Conservation (phyloP, 2,888 invertebrate species). For the Blastobasis adustella region DNA sequence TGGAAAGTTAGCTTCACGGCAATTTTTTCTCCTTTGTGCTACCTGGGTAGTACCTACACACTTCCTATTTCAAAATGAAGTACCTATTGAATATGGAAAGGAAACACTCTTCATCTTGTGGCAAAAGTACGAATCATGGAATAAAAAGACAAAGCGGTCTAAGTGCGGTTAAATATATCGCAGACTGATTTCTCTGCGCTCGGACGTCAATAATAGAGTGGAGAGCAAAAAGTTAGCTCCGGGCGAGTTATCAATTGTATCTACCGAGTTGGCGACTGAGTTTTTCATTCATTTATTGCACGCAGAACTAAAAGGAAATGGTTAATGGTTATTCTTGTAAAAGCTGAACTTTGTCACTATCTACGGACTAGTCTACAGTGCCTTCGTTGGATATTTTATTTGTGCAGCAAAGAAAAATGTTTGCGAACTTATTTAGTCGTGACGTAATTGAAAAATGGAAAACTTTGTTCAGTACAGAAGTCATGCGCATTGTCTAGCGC, state of each 20-base stretch:
- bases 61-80: too few relatives aligned
- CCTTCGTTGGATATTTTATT: conserved; percentile 28
- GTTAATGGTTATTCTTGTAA: conserved; percentile 59
- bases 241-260: conserved; percentile 65
- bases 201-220: conserved; percentile 52
- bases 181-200: conserved; percentile 32
- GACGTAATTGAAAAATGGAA: conserved; percentile 25
- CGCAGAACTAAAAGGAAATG: conserved; percentile 48
- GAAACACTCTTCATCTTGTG: too few relatives aligned
- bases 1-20: too few relatives aligned
- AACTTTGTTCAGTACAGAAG: neutral
- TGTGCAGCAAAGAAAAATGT: conserved; percentile 41
- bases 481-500: too few relatives aligned
- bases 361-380: conserved; percentile 23
- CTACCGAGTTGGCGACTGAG: conserved; percentile 42
- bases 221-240: conserved; percentile 57
- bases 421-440: conserved; percentile 33
- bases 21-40: too few relatives aligned
- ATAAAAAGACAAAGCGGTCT: too few relatives aligned
- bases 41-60: too few relatives aligned
- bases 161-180: conserved; percentile 32
- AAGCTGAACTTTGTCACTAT: conserved; percentile 48
- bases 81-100: too few relatives aligned
- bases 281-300: conserved; percentile 65
- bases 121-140: too few relatives aligned